Evolutionary conservation across 2,797 vertebrate species (phyloP), one percentile per base, ranked within the genome.

Genomic region (Gymnopithys bicolor): DNA sequence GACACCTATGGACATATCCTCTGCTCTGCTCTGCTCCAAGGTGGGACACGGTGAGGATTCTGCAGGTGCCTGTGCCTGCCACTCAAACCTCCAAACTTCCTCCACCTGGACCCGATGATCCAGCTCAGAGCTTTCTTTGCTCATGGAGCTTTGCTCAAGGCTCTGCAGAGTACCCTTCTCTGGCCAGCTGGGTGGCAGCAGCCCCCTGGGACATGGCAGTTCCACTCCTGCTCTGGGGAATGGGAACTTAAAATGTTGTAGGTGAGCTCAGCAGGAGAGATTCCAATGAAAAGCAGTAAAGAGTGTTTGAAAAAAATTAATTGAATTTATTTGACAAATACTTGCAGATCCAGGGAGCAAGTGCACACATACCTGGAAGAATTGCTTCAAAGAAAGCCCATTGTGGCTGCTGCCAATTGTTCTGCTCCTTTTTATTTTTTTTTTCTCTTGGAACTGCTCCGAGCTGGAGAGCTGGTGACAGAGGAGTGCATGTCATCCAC

Each of bases 291-390:
- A 80, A 92, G 73, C n/a, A 62, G 69, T 5, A 52, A 77, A 0
- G 3, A 39, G 43, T 69, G 51, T 41, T 84, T 28, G 58, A 89
- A 84, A 69, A 85, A 85, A 91, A 92, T 46, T 58, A 87, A 89
- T 87, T 77, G 71, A 87, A 89, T 87, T 71, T 82, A 81, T 84
- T 82, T 69, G 68, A 83, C 84, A 92, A 92, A 91, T 51, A 62
- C 84, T 75, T 35, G 58, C 66, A 92, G 92, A 89, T 89, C 58
- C 46, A 75, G 82, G 71, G 75, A 89, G 91, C 49, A 35, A 93
- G 60, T n/a, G 39, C 49, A 56, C 14, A 56, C 11, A n/a, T 28
- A 56, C 52, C 64, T n/a, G 84, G 79, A 49, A 94, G 91, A 93
- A 96, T 48, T 27, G 32, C 82, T 89, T 81, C 82, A 91, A 83